Evolutionary conservation across 2,113 vertebrate genomes (phyloP), one percentile per base, ranked within the genome.

Genomic region (Thalassarche chlororhynchos): DNA sequence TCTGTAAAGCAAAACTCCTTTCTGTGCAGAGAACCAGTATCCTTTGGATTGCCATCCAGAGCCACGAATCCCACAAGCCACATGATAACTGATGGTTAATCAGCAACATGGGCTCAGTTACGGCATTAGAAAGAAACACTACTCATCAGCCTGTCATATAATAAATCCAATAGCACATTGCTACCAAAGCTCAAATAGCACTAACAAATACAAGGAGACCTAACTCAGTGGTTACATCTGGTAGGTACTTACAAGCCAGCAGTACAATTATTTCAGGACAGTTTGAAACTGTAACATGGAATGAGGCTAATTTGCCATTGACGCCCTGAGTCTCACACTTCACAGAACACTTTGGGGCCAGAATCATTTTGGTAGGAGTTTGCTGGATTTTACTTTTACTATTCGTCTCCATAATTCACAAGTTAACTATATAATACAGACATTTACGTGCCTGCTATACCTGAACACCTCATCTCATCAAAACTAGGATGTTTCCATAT

Each of bases 161-260:
- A 25, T n/a, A 49, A n/a, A 80, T 19, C 57, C 42, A 6, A 2
- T 0, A 24, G 68, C 29, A 7, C 29, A 0, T 1, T 25, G 70
- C 34, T 14, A 4, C 17, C 9, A 6, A 42, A 47, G 66, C 40
- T 36, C 14, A 5, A 31, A 20, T 2, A 60, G 17, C 36, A 16
- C 24, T 7, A 54, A 34, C 29, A 49, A 14, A n/a, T 2, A 6
- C 1, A 4, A 42, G 34, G 32, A 61, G 12, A 21, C 8, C 13
- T 15, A 10, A 44, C 32, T 19, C 32, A 14, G 36, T 13, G 46
- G 61, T 46, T 75, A 34, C 68, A 69, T 3, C 65, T 68, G 32
- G 14, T 21, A 42, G 60, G 32, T 36, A 36, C 68, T 79, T 55
- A 9, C 15, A 52, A 36, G 54, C n/a, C 46, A 78, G 55, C 13